phyloP scores from a whole-genome alignment of 2,888 invertebrate species.

The Tetragnatha montana region DNA sequence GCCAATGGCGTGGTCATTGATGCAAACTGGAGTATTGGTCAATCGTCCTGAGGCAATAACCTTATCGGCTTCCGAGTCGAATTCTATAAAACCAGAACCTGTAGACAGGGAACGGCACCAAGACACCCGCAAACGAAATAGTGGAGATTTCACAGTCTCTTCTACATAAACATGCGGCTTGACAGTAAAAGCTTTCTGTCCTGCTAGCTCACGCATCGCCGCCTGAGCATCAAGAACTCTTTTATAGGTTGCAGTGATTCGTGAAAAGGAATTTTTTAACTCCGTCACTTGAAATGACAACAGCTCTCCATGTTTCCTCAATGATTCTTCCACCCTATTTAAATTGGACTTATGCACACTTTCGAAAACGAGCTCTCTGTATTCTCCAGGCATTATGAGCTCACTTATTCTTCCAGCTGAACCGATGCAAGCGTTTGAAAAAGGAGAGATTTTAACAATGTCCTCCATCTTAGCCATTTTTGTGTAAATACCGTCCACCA shows the following conservation, averaged over 20 bases:
- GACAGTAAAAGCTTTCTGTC: conserved; percentile 9
- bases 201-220: conserved; percentile 20
- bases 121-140: conserved; percentile 28
- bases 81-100: conserved; percentile 54
- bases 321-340: conserved; percentile 4
- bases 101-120: conserved; percentile 44
- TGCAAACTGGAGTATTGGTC: conserved; percentile 22
- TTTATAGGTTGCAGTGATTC: conserved; percentile 33
- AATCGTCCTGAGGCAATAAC: conserved; percentile 47
- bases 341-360: neutral
- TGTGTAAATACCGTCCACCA: conserved; percentile 27
- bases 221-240: conserved; percentile 45
- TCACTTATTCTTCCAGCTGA: conserved; percentile 55
- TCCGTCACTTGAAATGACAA: neutral
- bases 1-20: conserved; percentile 41
- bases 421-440: conserved; percentile 25
- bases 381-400: conserved; percentile 67
- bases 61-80: conserved; percentile 38
- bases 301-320: conserved; percentile 34
- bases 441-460: conserved; percentile 28
- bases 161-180: neutral
- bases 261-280: neutral
- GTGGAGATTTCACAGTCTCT: conserved; percentile 24
- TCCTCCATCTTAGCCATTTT: conserved; percentile 52
- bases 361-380: conserved; percentile 39